phyloP scores from a whole-genome alignment of 2,888 invertebrate genomes.

The Hydroisotoma schaefferi region DNA sequence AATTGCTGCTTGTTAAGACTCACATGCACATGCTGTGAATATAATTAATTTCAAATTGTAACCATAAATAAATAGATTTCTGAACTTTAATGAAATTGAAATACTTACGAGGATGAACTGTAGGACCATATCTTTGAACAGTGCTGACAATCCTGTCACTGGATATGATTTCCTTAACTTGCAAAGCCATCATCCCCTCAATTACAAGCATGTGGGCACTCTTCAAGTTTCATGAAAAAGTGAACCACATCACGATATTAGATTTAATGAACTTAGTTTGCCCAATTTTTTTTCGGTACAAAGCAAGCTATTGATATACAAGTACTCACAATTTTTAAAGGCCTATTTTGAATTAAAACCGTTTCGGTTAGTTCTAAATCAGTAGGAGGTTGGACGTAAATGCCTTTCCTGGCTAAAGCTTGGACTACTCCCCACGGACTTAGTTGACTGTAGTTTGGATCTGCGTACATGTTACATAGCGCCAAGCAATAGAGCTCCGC shows the following conservation, averaged over 20 bases:
- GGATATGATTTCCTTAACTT: slow-evolving; percentile 87
- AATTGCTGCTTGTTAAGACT: slow-evolving; percentile 3
- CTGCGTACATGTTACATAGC: slow-evolving; percentile 90
- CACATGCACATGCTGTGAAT: too few species aligned
- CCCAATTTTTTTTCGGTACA: too few species aligned
- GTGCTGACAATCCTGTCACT: slow-evolving; percentile 81
- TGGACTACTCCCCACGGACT: slow-evolving; percentile 94
- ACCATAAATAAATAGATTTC: background rate
- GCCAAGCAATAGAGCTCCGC: slow-evolving; percentile 93
- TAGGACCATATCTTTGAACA: slow-evolving; percentile 65
- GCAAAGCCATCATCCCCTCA: slow-evolving; percentile 90
- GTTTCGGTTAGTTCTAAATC: slow-evolving; percentile 91
- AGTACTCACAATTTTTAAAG: slow-evolving; percentile 76
- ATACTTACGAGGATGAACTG: slow-evolving; percentile 47
- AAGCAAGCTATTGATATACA: background rate
- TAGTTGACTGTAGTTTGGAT: slow-evolving; percentile 91
- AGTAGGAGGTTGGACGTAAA: slow-evolving; percentile 75
- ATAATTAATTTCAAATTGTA: background rate
- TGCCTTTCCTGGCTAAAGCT: slow-evolving; percentile 85
- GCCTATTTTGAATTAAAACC: slow-evolving; percentile 90
- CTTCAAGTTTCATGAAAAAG: slow-evolving; percentile 59
- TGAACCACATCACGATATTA: background rate
- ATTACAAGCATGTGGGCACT: slow-evolving; percentile 92
- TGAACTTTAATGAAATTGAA: too few species aligned
- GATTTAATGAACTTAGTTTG: background rate